Evolutionary conservation across 2,797 vertebrate species (phyloP).

Genomic region (Naso thynnoides): DNA sequence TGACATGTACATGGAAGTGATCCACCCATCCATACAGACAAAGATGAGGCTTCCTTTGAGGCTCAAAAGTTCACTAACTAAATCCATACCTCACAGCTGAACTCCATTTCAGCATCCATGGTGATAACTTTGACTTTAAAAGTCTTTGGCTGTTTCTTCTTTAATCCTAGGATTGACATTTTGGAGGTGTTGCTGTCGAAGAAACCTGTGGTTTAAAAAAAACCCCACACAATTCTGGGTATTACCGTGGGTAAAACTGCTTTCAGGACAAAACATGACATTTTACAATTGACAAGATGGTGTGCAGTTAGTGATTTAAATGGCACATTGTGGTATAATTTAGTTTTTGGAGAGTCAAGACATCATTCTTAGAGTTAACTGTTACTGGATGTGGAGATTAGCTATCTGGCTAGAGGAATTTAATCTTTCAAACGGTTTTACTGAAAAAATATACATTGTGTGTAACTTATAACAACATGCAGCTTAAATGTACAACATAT

Average conservation of each 20-base stretch:
- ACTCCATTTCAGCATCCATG: constrained; percentile 96
- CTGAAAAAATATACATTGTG: not conserved
- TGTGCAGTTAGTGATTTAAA: not conserved
- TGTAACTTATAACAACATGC: not conserved
- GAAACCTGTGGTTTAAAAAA: constrained; percentile 29
- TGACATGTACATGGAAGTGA: not conserved
- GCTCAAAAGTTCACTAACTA: not conserved
- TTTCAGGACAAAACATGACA: not conserved
- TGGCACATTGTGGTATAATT: not conserved
- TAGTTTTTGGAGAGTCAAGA: not conserved
- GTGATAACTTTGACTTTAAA: constrained; percentile 95
- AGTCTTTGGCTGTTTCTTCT: constrained; percentile 94
- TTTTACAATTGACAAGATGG: not conserved
- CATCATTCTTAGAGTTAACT: not conserved
- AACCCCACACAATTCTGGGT: not conserved
- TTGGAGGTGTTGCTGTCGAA: constrained; percentile 45
- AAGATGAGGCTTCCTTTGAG: not conserved
- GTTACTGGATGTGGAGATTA: not conserved
- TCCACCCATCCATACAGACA: not conserved
- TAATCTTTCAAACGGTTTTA: not conserved
- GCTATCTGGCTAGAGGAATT: not conserved
- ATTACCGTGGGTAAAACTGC: not conserved
- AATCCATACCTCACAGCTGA: constrained; percentile 91
- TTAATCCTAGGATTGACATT: constrained; percentile 94
- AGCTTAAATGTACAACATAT: not conserved